Conservation (phyloP, 2,113 vertebrate species). For the Chlamydotis undulata region DNA sequence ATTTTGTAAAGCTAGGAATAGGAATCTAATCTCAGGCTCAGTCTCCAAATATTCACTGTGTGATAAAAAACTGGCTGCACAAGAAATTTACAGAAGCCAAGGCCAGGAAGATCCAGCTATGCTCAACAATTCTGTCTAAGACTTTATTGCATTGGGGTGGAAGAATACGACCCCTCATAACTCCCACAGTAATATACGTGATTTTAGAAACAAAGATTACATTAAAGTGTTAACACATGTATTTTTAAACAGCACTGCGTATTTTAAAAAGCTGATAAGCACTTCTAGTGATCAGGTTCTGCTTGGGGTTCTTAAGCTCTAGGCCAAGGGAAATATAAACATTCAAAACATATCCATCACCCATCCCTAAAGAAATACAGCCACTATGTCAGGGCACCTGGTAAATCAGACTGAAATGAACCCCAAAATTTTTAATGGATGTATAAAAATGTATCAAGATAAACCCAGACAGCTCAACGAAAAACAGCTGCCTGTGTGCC, state of each 20-base stretch:
- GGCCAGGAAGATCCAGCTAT: neutral
- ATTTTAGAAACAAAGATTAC: slow-evolving; percentile 27
- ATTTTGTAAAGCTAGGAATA: neutral
- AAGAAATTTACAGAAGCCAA: neutral
- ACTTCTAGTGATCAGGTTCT: slow-evolving; percentile 15
- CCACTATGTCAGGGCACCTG: neutral
- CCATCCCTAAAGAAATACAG: neutral
- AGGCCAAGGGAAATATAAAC: slow-evolving; percentile 22
- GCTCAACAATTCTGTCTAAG: neutral
- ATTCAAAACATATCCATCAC: neutral
- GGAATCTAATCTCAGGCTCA: neutral
- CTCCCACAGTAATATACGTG: neutral
- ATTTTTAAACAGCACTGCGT: slow-evolving; percentile 3
- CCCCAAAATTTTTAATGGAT: slow-evolving; percentile 2
- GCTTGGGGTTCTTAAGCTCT: slow-evolving; percentile 5
- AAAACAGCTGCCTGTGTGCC: slow-evolving; percentile 19
- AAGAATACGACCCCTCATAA: neutral
- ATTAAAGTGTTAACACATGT: slow-evolving; percentile 1
- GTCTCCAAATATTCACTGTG: neutral
- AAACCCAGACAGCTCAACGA: slow-evolving; percentile 19
- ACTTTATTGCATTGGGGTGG: neutral
- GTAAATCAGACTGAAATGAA: slow-evolving; percentile 28
- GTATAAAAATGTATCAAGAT: slow-evolving; percentile 30
- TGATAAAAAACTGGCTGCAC: neutral
- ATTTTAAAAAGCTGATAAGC: neutral